A percentile compares a stretch with the other conserved stretches of the same genome.
Conservation (phyloP, 2,113 vertebrate genomes). For the Plecturocebus donacophilus region DNA sequence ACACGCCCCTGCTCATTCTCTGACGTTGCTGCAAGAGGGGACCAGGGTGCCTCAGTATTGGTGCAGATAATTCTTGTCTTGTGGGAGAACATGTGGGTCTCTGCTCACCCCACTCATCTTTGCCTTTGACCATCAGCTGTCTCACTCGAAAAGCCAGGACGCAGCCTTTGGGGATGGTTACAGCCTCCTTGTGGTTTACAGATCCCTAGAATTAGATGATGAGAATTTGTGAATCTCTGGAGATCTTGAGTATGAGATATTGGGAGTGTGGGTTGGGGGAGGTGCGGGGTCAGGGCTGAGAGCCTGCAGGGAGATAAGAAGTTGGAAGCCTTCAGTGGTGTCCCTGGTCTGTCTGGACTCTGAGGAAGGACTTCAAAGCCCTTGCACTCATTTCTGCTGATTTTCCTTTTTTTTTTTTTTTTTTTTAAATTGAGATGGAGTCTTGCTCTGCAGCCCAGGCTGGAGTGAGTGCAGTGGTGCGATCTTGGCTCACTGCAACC, state of each 20-base stretch:
- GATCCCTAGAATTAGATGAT: slow-evolving; percentile 66
- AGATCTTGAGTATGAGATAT: not conserved
- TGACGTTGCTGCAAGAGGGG: not conserved
- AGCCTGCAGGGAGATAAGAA: not conserved
- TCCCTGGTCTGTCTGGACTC: not conserved
- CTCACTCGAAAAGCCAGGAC: slow-evolving; percentile 80
- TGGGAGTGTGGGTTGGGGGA: too few relatives aligned
- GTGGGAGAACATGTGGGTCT: not conserved
- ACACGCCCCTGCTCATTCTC: not conserved
- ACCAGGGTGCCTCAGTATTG: not conserved
- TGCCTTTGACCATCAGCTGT: slow-evolving; percentile 57
- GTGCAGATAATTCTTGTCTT: not conserved
- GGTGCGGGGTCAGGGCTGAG: not conserved
- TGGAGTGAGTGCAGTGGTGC: too few relatives aligned
- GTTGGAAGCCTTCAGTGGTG: not conserved
- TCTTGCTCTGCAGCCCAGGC: too few relatives aligned
- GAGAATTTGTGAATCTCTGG: not conserved
- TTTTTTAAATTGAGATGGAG: too few relatives aligned
- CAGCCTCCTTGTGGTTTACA: slow-evolving; percentile 4
- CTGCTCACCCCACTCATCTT: slow-evolving; percentile 75
- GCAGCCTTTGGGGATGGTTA: slow-evolving; percentile 83
- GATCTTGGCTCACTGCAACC: too few relatives aligned
- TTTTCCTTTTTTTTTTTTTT: too few relatives aligned
- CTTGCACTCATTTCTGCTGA: not conserved
- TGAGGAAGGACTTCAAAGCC: not conserved